Conservation (phyloP, 2,797 vertebrate genomes). For the Margarornis squamiger region DNA sequence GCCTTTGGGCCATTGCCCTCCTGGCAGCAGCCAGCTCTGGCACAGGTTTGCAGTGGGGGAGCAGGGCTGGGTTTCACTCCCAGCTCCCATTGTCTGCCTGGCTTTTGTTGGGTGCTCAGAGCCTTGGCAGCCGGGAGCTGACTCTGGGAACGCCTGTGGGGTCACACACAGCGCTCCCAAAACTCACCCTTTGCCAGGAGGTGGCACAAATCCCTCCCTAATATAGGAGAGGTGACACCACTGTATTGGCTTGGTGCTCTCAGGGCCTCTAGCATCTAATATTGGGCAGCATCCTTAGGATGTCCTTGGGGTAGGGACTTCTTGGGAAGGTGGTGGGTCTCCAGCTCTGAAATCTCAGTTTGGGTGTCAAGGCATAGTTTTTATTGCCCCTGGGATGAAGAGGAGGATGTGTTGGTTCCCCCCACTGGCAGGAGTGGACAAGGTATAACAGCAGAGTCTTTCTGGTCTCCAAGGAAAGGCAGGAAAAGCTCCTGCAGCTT, state of each 20-base stretch:
- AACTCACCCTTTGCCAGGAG: not conserved
- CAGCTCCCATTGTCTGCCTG: not conserved
- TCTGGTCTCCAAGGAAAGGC: not conserved
- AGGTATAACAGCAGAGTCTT: not conserved
- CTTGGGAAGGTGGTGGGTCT: accelerated
- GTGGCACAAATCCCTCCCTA: not conserved
- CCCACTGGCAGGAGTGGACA: not conserved
- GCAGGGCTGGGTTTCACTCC: not conserved
- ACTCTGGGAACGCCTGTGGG: not conserved
- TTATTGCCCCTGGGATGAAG: not conserved
- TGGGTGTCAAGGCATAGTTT: not conserved
- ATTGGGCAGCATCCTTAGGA: not conserved
- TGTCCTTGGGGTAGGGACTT: not conserved
- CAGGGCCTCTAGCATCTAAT: not conserved
- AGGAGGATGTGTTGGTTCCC: not conserved
- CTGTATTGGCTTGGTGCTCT: accelerated
- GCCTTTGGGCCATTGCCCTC: constrained; percentile 2
- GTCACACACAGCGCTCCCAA: not conserved
- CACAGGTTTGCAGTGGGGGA: not conserved
- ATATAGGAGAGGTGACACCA: not conserved
- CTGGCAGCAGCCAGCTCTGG: not conserved
- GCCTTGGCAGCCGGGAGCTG: not conserved
- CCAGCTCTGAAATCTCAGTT: not conserved
- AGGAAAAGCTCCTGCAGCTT: constrained; percentile 10
- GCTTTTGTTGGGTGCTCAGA: not conserved